Base-by-base conservation (phyloP, 2,797 vertebrate genomes). In the Orientallactaga sibirica region DNA sequence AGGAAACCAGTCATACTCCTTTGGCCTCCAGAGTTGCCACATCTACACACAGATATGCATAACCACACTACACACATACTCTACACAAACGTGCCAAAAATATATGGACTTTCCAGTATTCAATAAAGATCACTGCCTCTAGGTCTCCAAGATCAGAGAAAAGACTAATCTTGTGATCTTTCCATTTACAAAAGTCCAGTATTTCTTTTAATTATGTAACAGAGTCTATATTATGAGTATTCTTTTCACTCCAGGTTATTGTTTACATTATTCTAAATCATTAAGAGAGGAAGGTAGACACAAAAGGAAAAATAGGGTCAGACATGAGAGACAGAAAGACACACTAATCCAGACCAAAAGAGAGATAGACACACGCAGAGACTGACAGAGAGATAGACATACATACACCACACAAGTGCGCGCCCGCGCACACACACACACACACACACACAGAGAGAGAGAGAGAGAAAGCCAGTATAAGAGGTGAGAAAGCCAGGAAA, bases 231-330 rank as follows among this genome's bases (percentile, higher is more conserved):
- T 29, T 74, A 76, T 92, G 33, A 8, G 16, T 76, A 33, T 66
- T 3, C 8, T 81, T 85, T 92, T 70, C 70, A 85, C 16, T 78
- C 5, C n/a, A 43, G 52, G 67, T 66, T 77, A 70, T 61, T 86
- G 11, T 88, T 91, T 79, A 85, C 27, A 81, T 79, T 90, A 43
- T 9, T 27, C 89, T 87, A 92, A 92, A 88, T 33, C 19, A 82
- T 71, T 52, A 77, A 71, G 27, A n/a, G 27, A n/a, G 25, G 14
- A 68, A 15, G 9, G 14, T 8, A 27, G 4, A 70, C 29, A 16
- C 27, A 70, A 14, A 16, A 29, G 14, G 29, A 70, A 27, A 33
- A 29, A 70, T 12, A 16, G 67, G 16, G 66, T 29, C 25, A 15
- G 27, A 68, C 25, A 29, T 2, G 67, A 18, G 67, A 70, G 67